Evolutionary conservation across 2,888 invertebrate genomes (phyloP), one percentile per base, ranked within the genome.

Genomic region (Oscheius myriophilus): DNA sequence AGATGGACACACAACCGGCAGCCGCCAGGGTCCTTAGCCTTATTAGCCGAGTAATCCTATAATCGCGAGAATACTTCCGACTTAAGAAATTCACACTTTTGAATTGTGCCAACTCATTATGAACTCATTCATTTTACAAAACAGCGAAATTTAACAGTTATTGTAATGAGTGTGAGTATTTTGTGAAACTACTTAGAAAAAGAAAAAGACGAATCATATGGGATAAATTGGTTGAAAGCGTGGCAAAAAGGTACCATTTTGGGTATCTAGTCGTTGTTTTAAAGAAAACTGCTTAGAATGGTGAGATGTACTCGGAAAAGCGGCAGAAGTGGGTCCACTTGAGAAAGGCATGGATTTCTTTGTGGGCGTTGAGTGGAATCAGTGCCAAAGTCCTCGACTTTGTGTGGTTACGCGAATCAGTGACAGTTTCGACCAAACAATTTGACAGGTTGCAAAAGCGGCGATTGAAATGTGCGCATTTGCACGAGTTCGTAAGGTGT

Each of bases 341-440:
- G 61, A 61, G 49, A 46, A 46, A 16, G 26, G 61, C 49, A 45
- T 45, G 39, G 61, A 61, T 61, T 61, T 61, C 63, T 49, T 52
- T 63, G 52, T 61, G 61, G 18, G 46, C n/a, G 63, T 39, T 39
- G 63, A 52, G 63, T 63, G 63, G 63, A 63, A 63, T 53, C 63
- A 63, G 63, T 63, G 63, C 63, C 42, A 63, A 63, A 63, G 63
- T 52, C 49, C 63, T 63, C 63, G 63, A 63, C 52, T 39, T 21
- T 63, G 53, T 63, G 52, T 63, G 63, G 53, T 63, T 63, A 63
- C 63, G 63, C 63, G 63, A 52, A 18, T 52, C 52, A 53, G 26
- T 63, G 63, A 63, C 63, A 63, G 63, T 39, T 63, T 51, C 39
- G 63, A 63, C 63, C 42, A 53, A 52, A 63, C 52, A 63, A 39